Conservation (phyloP, 2,113 vertebrate genomes). For the Polypterus bichir region DNA sequence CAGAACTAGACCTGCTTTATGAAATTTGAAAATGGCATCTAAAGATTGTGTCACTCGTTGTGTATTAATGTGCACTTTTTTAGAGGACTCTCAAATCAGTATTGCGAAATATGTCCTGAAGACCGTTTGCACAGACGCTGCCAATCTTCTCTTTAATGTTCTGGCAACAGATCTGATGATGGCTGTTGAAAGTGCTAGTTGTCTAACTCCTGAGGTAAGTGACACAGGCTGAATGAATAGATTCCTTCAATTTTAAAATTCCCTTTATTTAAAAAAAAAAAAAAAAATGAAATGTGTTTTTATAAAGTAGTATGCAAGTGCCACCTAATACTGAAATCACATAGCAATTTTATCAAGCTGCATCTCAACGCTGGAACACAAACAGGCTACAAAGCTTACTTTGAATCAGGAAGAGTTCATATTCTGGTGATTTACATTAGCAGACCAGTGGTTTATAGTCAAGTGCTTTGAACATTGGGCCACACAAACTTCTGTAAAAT, state of each 20-base stretch:
- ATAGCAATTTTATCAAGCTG: too few relatives aligned
- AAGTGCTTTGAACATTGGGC: too few relatives aligned
- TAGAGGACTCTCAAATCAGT: conserved; percentile 80
- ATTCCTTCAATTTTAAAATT: not conserved
- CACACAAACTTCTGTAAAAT: too few relatives aligned
- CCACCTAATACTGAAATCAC: too few relatives aligned
- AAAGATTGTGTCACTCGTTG: too few relatives aligned
- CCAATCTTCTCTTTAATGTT: conserved; percentile 85
- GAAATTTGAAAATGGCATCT: too few relatives aligned
- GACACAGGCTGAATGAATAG: not conserved
- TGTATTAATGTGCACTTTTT: conserved; percentile 10
- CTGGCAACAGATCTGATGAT: conserved; percentile 81
- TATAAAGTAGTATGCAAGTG: not conserved
- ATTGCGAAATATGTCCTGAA: conserved; percentile 78
- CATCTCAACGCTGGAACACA: too few relatives aligned
- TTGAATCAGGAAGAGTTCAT: too few relatives aligned
- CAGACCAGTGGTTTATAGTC: too few relatives aligned
- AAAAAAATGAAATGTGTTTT: not conserved
- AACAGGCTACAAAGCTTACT: too few relatives aligned
- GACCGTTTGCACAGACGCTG: conserved; percentile 74
- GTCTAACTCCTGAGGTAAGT: conserved; percentile 70
- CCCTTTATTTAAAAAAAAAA: not conserved
- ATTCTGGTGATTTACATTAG: too few relatives aligned
- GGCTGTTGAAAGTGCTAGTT: conserved; percentile 61
- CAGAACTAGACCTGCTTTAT: too few relatives aligned